Base-by-base conservation (phyloP, 2,888 invertebrate species). In the Cerastis leucographa region DNA sequence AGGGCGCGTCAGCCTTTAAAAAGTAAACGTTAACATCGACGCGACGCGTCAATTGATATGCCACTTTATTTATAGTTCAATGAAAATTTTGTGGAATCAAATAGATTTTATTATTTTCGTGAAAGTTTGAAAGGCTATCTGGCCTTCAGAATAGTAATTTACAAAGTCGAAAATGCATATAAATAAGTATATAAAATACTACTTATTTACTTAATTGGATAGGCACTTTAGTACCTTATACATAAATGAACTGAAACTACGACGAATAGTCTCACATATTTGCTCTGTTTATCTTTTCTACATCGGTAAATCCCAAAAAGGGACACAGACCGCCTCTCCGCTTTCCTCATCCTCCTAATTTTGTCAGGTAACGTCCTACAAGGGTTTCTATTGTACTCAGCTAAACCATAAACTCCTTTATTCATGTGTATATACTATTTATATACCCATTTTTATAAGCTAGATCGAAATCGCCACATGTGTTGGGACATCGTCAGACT, bases 401-500 rank as follows among this genome's bases (percentile, higher is more conserved):
- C 22, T 72, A 74, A 77, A 82, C 80, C 61, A 78, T 65, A 72
- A 68, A 85, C 66, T 74, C n/a, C 44, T 71, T 76, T 81, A 77
- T 74, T 71, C 71, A 76, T 70, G 71, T 74, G 42, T 25, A 64
- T 19, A 22, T n/a, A n/a, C n/a, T n/a, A n/a, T n/a, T n/a, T n/a
- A n/a, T 42, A 64, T 35, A 65, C 65, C 25, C 65, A 79, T 73
- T 84, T 83, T 75, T 84, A 77, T 78, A 85, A 82, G 72, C 72
- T 82, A 71, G 71, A 88, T 85, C 86, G 84, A 90, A 89, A 85
- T 51, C 64, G 85, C 67, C 90, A 83, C 88, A 90, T 89, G 81
- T 89, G 90, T 85, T 85, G 83, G 85, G 79, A 87, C 87, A 88
- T 87, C 83, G 87, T 78, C 85, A 78, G 86, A 85, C 87, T 82